Base-by-base conservation (phyloP, 1,140 invertebrate genomes). In the Spodoptera frugiperda region DNA sequence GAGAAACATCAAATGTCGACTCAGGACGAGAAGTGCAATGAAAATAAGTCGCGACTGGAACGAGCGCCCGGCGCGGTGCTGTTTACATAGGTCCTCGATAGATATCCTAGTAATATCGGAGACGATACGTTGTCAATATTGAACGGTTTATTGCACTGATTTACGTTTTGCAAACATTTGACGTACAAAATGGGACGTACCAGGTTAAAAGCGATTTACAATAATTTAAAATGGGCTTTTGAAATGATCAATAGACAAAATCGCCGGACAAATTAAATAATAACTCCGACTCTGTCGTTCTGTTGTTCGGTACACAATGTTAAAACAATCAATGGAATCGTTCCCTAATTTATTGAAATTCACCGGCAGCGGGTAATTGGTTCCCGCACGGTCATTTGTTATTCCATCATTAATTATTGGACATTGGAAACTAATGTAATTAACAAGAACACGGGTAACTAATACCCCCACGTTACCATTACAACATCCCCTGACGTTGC, bases 401-500 rank as follows among this genome's bases (percentile, higher is more conserved):
- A 65, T 65, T 48, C 61, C 17, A 14, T 48, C 61, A 48, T 65
- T 65, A 65, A 65, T 65, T 65, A 65, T 65, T 65, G 15, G 46
- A 46, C 55, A 59, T 46, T 63, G 44, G 39, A 48, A 65, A 65
- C 61, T 65, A 48, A 65, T 65, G 61, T 65, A 65, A 65, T 65
- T 65, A 63, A 21, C 39, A 65, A 17, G 39, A 65, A 48, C 17
- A 48, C 44, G 19, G 61, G 61, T 65, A 65, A 21, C 61, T 48
- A 48, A 48, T 48, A 55, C 19, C 53, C 17, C 19, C 1, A 55
- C 17, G 51, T 53, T 9, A 6, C 51, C 14, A n/a, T 55, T 25
- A 39, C n/a, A 51, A 12, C 9, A 65, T 63, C 33, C 59, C 59
- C 59, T 63, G 59, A 44, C 59, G 33, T 63, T 44, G 30, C 33